Base-by-base conservation (phyloP, 1,140 invertebrate species). In the Drosophila repletoides region DNA sequence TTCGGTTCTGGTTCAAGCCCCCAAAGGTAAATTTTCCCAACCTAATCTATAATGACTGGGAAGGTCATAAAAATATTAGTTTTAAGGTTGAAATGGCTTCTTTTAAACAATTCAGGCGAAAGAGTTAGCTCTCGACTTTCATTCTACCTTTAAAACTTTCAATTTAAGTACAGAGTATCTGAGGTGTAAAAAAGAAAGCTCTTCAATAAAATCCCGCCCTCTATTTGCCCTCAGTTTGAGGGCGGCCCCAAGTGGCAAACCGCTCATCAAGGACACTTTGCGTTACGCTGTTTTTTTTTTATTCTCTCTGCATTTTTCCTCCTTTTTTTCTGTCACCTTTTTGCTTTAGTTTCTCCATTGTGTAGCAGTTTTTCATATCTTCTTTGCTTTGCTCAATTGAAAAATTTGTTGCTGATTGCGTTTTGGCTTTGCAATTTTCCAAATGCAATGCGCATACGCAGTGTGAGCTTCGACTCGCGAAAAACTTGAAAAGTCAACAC, bases 381-480 rank as follows among this genome's bases (percentile, higher is more conserved):
- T 64, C 46, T 63, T 26, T 40, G 22, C 22, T 56, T 34, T 55
- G 31, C 21, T 7, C 21, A 24, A 34, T 63, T 38, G 24, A 24
- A 3, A 51, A 60, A 61, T 67, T 61, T 63, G 48, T 63, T 63
- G 21, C 49, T 68, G 65, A 68, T 68, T 68, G 48, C 40, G 9
- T 43, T 58, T 41, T 36, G 36, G 21, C 59, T 64, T 55, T 28
- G 51, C 61, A 56, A 58, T 65, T 65, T 59, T 12, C n/a, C 33
- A 49, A 66, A 51, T 59, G 63, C 55, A 67, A 61, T 61, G 64
- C 64, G 64, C 64, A 61, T 67, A 67, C 64, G 64, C 64, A 61
- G 7, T 61, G 46, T 67, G 46, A 14, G 36, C 43, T n/a, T n/a
- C n/a, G n/a, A n/a, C n/a, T 17, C 34, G 19, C 43, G 5, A 19